A percentile compares a stretch with the other conserved stretches of the same genome.
phyloP scores from a whole-genome alignment of 2,888 invertebrate species.

The Calameuta pallipes region DNA sequence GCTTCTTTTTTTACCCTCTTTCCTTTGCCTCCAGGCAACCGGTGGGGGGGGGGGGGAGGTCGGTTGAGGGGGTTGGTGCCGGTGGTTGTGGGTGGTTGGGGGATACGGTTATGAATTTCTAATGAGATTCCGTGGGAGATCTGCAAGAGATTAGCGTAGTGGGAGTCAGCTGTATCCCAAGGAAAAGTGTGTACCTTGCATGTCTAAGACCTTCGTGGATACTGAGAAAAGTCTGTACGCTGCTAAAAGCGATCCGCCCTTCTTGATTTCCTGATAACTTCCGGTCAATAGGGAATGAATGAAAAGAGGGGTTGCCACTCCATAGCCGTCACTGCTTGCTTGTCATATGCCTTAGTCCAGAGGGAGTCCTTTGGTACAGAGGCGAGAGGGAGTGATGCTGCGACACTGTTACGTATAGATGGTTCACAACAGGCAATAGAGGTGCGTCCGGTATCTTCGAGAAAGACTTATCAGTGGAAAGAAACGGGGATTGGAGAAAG shows the following conservation, averaged over 20 bases:
- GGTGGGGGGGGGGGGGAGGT: slow-evolving; percentile 5
- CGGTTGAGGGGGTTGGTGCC: slow-evolving; percentile 20
- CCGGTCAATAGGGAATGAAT: neutral
- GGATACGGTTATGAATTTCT: slow-evolving; percentile 65
- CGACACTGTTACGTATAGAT: slow-evolving; percentile 6
- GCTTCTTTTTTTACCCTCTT: slow-evolving; percentile 18
- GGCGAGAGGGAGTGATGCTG: neutral
- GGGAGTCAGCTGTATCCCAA: slow-evolving; percentile 37
- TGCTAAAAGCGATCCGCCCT: slow-evolving; percentile 3
- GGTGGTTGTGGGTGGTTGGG: slow-evolving; percentile 37
- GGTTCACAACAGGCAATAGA: neutral
- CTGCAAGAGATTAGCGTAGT: slow-evolving; percentile 63
- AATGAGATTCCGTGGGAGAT: slow-evolving; percentile 65
- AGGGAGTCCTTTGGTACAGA: neutral
- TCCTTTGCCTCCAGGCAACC: slow-evolving; percentile 17
- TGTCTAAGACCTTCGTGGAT: slow-evolving; percentile 49
- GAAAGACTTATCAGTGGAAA: neutral
- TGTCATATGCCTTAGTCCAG: neutral
- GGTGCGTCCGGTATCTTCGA: neutral
- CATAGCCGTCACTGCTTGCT: neutral
- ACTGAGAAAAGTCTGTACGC: slow-evolving; percentile 17
- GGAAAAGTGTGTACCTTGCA: slow-evolving; percentile 57
- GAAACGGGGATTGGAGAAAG: neutral
- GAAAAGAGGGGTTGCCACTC: neutral
- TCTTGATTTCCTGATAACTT: neutral